Evolutionary conservation across 2,797 vertebrate genomes (phyloP).

Genomic region (Centropyge bicolor): DNA sequence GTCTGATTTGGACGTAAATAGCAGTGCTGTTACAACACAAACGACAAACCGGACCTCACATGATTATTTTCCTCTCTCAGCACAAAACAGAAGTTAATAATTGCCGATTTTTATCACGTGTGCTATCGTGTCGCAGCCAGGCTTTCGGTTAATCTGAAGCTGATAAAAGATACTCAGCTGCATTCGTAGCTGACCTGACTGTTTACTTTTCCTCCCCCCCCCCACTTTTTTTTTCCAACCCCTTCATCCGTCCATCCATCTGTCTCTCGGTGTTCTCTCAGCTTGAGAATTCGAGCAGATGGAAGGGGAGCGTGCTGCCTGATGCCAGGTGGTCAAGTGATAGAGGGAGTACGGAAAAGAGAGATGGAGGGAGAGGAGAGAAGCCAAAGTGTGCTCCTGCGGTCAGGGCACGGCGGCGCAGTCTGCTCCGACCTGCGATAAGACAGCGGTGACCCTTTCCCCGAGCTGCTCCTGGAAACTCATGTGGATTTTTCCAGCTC

Average conservation of each 20-base stretch:
- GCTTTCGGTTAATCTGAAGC: conserved; percentile 58
- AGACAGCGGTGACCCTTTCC: conserved; percentile 68
- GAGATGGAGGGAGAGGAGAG: conserved; percentile 24
- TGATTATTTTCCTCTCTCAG: conserved; percentile 11
- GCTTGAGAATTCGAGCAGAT: conserved; percentile 81
- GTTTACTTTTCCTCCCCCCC: conserved; percentile 69
- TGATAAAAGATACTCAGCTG: conserved; percentile 69
- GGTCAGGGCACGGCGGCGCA: conserved; percentile 44
- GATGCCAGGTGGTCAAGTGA: conserved; percentile 68
- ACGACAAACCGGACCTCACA: conserved; percentile 7
- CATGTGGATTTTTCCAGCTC: conserved; percentile 53
- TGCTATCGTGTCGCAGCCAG: conserved; percentile 12
- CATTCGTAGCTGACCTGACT: conserved; percentile 55
- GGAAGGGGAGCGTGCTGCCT: conserved; percentile 59
- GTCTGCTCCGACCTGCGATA: conserved; percentile 75
- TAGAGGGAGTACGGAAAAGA: conserved; percentile 37
- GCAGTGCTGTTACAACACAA: conserved; percentile 9
- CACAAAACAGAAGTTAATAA: conserved; percentile 50
- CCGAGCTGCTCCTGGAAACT: conserved; percentile 41
- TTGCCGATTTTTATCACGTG: conserved; percentile 39
- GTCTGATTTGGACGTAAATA: conserved; percentile 16
- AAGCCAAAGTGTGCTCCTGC: conserved; percentile 41
- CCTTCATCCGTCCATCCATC: conserved; percentile 66
- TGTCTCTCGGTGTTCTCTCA: conserved; percentile 57
- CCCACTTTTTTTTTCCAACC: conserved; percentile 59